phyloP scores from a whole-genome alignment of 2,888 invertebrate species.

The Scaptomyza flava region DNA sequence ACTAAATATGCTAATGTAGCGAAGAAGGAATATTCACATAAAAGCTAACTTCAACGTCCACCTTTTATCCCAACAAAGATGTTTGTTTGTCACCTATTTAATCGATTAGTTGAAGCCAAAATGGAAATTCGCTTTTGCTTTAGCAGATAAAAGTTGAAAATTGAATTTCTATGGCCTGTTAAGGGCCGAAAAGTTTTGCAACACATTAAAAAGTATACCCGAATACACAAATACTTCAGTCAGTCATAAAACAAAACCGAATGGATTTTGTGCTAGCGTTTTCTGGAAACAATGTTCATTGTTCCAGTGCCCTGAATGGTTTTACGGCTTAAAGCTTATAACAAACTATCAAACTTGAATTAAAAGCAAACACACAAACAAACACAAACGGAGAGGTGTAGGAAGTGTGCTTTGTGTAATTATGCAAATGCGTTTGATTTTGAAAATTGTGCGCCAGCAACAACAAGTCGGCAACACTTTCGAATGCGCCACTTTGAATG shows the following conservation, averaged over 20 bases:
- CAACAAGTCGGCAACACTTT: constrained; percentile 77
- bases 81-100: constrained; percentile 72
- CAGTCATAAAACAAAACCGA: constrained; percentile 62
- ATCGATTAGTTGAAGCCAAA: constrained; percentile 61
- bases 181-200: constrained; percentile 56
- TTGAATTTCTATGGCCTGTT: constrained; percentile 76
- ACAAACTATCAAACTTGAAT: constrained; percentile 77
- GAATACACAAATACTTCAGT: constrained; percentile 3
- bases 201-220: constrained; percentile 19
- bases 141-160: constrained; percentile 28
- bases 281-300: constrained; percentile 63
- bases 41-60: constrained; percentile 29
- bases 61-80: constrained; percentile 11
- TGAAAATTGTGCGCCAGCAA: constrained; percentile 65
- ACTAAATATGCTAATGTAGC: constrained; percentile 66
- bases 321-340: constrained; percentile 65
- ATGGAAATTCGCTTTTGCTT: constrained; percentile 25
- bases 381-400: constrained; percentile 12
- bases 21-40: constrained; percentile 29
- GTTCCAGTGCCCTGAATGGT: constrained; percentile 40
- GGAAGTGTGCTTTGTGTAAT: constrained; percentile 65
- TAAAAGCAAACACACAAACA: constrained; percentile 52
- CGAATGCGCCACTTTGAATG: constrained; percentile 67
- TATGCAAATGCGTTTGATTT: constrained; percentile 78
- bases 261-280: constrained; percentile 45